phyloP scores from a whole-genome alignment of 2,888 invertebrate genomes.

The Drosophila nr. fundita region DNA sequence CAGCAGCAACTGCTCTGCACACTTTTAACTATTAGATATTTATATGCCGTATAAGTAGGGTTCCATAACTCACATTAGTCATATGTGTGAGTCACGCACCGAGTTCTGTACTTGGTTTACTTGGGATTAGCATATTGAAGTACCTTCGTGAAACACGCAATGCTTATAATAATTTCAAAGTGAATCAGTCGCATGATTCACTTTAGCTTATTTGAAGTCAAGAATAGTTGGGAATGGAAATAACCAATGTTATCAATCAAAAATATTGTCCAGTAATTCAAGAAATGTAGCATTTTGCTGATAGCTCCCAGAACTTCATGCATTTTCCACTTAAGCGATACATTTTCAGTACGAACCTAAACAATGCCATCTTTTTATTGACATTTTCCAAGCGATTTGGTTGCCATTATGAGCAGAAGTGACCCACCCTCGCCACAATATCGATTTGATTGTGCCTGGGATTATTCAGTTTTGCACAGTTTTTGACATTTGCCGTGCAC shows the following conservation, averaged over 20 bases:
- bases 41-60: neutral
- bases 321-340: neutral
- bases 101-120: constrained; percentile 5
- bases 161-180: neutral
- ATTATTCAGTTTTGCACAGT: constrained; percentile 24
- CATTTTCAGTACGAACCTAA: constrained; percentile 9
- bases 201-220: neutral
- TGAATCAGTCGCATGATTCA: constrained; percentile 3
- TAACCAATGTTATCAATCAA: neutral
- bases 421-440: constrained; percentile 52
- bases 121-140: constrained; percentile 45
- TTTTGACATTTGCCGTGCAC: constrained; percentile 39
- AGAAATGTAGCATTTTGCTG: neutral
- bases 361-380: constrained; percentile 55
- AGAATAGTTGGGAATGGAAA: neutral
- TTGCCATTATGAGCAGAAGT: constrained; percentile 29
- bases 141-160: constrained; percentile 51
- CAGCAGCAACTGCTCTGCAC: neutral
- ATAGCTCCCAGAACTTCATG: neutral
- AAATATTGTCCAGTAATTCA: neutral
- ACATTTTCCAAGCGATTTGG: constrained; percentile 71
- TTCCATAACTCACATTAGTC: constrained; percentile 12
- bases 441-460: constrained; percentile 47
- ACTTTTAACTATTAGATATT: constrained; percentile 2
- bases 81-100: constrained; percentile 50